phyloP scores from a whole-genome alignment of 2,888 invertebrate species.

The Heteromyza rotundicornis region DNA sequence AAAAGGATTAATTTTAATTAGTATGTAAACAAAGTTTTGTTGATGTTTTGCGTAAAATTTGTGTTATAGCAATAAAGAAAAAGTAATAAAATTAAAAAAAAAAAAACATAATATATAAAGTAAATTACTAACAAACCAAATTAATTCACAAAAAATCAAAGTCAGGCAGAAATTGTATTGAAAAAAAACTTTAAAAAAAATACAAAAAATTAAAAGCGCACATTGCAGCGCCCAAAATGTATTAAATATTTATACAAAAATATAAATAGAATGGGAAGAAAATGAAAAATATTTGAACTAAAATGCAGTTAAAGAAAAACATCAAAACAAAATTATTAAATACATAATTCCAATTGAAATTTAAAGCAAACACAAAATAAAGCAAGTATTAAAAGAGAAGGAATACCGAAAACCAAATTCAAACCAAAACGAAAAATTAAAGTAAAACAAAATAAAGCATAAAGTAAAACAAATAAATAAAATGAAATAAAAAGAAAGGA shows the following conservation, averaged over 20 bases:
- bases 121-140: constrained; percentile 23
- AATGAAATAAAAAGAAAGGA: constrained; percentile 33
- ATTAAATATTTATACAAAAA: constrained; percentile 30
- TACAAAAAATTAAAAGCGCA: no score
- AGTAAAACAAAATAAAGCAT: constrained; percentile 21
- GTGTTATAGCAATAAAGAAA: constrained; percentile 49
- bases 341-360: constrained; percentile 45
- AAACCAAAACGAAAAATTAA: constrained; percentile 36
- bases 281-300: constrained; percentile 21
- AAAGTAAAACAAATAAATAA: constrained; percentile 19
- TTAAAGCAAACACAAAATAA: constrained; percentile 18
- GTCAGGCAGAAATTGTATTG: no score
- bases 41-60: constrained; percentile 51
- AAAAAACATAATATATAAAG: constrained; percentile 27
- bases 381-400: constrained; percentile 48
- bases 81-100: constrained; percentile 8
- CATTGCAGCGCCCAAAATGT: no score
- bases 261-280: constrained; percentile 32
- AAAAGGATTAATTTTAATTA: constrained; percentile 39
- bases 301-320: constrained; percentile 31
- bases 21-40: constrained; percentile 51
- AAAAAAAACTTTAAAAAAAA: constrained; percentile 33
- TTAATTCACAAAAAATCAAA: constrained; percentile 37
- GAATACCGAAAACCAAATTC: constrained; percentile 22
- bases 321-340: constrained; percentile 11